phyloP scores from a whole-genome alignment of 2,888 invertebrate species.

The Caradrina clavipalpis region DNA sequence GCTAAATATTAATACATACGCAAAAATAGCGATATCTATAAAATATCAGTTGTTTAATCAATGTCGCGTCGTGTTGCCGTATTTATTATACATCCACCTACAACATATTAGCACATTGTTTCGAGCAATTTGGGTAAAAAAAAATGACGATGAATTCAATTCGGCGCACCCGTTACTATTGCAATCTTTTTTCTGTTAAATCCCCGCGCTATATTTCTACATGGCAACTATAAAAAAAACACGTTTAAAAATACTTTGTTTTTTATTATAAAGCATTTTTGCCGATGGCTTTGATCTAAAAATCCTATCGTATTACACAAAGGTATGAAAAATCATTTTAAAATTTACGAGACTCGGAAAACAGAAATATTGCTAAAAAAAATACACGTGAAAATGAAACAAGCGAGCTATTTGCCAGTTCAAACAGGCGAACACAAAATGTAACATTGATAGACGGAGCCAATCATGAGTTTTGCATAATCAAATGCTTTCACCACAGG shows the following conservation, averaged over 20 bases:
- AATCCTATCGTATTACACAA: slow-evolving; percentile 31
- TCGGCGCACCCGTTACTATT: slow-evolving; percentile 65
- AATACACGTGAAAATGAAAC: slow-evolving; percentile 14
- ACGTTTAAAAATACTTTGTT: not conserved
- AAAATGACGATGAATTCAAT: slow-evolving; percentile 68
- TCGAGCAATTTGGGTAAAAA: slow-evolving; percentile 55
- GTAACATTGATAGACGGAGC: slow-evolving; percentile 42
- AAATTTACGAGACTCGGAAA: not conserved
- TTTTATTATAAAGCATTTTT: slow-evolving; percentile 25
- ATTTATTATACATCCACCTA: slow-evolving; percentile 31
- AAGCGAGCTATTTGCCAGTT: slow-evolving; percentile 21
- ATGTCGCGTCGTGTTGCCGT: slow-evolving; percentile 4
- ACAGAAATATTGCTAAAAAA: not conserved
- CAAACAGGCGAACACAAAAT: slow-evolving; percentile 40
- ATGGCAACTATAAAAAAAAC: slow-evolving; percentile 15
- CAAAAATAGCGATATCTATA: not conserved
- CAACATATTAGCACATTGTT: slow-evolving; percentile 55
- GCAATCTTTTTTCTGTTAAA: slow-evolving; percentile 51
- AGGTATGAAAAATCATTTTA: slow-evolving; percentile 2
- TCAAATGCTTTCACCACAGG: slow-evolving; percentile 50
- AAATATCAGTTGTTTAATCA: slow-evolving; percentile 31
- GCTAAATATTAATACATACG: too few relatives aligned
- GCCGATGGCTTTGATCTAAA: not conserved
- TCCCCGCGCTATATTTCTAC: slow-evolving; percentile 38
- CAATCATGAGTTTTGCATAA: slow-evolving; percentile 57